Conservation (phyloP, 2,113 vertebrate genomes). For the Paedocypris sp. region DNA sequence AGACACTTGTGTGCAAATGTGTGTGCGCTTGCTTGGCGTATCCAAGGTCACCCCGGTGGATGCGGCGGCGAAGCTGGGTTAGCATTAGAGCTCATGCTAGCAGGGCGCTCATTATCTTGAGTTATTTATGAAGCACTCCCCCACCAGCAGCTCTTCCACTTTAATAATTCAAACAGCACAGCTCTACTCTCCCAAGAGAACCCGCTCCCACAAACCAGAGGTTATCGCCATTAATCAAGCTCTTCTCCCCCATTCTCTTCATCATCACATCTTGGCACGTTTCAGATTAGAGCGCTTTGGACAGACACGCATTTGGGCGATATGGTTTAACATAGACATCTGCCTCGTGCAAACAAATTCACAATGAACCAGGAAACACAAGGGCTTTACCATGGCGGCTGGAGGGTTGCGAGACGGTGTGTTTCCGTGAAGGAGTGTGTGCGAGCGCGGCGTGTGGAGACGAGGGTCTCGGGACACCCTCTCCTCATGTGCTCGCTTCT, state of each 20-base stretch:
- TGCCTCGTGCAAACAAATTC: background rate
- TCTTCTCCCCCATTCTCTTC: constrained; percentile 41
- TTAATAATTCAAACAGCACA: constrained; percentile 65
- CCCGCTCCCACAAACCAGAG: constrained; percentile 49
- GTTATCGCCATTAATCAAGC: constrained; percentile 56
- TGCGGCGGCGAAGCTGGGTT: background rate
- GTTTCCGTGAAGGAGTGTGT: constrained; percentile 47
- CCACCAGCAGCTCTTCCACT: constrained; percentile 28
- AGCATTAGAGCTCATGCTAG: constrained; percentile 16
- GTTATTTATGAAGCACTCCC: constrained; percentile 51
- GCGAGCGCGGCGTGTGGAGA: constrained; percentile 44
- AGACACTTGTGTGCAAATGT: background rate
- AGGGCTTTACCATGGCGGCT: constrained; percentile 60
- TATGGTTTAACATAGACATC: background rate
- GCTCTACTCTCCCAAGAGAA: constrained; percentile 49
- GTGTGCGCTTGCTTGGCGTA: background rate
- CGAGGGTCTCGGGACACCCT: constrained; percentile 52
- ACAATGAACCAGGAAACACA: background rate
- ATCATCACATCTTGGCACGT: constrained; percentile 34
- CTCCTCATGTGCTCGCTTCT: constrained; percentile 87
- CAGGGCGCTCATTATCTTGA: constrained; percentile 55
- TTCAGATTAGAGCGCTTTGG: background rate
- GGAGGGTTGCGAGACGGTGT: constrained; percentile 48
- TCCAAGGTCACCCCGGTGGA: constrained; percentile 27
- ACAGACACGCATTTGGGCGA: background rate